Percentiles rank a stretch among this genome's conserved stretches.
phyloP scores from a whole-genome alignment of 2,888 invertebrate genomes.

The Scrobipalpa costella region DNA sequence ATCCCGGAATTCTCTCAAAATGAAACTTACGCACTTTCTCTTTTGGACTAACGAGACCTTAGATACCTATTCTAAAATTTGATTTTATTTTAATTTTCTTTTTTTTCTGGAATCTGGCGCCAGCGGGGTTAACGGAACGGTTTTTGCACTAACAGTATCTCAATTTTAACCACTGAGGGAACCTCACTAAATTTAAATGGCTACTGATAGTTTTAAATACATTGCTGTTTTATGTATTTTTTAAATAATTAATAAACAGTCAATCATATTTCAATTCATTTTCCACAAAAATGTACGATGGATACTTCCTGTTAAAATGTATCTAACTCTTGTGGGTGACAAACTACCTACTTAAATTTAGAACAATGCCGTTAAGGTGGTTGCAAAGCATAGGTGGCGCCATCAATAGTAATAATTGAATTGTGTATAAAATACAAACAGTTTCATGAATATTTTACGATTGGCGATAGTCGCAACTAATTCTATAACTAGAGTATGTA shows the following conservation, averaged over 20 bases:
- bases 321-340: too few species aligned
- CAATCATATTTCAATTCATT: background rate
- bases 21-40: constrained; percentile 8
- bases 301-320: background rate
- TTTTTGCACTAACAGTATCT: constrained; percentile 46
- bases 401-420: too few species aligned
- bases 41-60: background rate
- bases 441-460: too few species aligned
- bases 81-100: background rate
- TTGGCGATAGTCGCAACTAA: too few species aligned
- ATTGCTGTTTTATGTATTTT: constrained; percentile 1
- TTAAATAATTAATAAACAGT: background rate
- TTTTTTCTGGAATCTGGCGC: constrained; percentile 24
- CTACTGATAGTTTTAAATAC: background rate
- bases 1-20: background rate
- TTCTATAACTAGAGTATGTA: too few species aligned
- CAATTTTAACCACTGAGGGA: constrained; percentile 37
- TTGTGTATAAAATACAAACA: too few species aligned
- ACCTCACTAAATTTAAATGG: constrained; percentile 41
- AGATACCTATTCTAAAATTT: constrained; percentile 6
- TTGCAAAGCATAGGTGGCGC: too few species aligned
- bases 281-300: background rate
- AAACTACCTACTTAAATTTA: too few species aligned
- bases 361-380: too few species aligned
- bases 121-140: constrained; percentile 28